Percentiles rank a stretch among this genome's conserved stretches.
phyloP scores from a whole-genome alignment of 2,113 vertebrate species.

The Malurus alboscapulatus region DNA sequence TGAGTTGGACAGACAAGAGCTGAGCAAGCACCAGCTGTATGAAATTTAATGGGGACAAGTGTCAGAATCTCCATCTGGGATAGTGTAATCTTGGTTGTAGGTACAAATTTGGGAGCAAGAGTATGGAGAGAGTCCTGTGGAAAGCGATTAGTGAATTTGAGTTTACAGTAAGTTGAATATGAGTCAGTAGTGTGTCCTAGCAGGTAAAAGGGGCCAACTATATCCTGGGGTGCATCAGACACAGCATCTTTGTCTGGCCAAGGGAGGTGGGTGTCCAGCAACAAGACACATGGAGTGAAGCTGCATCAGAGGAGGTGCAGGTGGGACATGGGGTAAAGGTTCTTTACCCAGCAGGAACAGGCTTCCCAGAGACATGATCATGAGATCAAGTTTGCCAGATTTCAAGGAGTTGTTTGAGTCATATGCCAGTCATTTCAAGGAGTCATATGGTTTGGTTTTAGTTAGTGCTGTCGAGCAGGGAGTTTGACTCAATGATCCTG shows the following conservation, averaged over 20 bases:
- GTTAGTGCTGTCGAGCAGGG: neutral
- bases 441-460: neutral
- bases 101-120: neutral
- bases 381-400: neutral
- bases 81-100: neutral
- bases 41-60: neutral
- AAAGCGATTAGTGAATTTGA: neutral
- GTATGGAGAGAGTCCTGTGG: accelerated
- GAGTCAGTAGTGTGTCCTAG: neutral
- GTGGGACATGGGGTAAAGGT: neutral
- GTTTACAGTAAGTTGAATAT: neutral
- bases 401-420: neutral
- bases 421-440: too few relatives aligned
- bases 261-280: neutral
- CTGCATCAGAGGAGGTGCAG: neutral
- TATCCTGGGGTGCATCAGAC: neutral
- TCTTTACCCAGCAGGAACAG: neutral
- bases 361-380: neutral
- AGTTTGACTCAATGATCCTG: neutral
- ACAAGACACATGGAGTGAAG: neutral
- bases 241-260: neutral
- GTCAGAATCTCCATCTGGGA: neutral
- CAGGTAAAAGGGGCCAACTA: neutral
- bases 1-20: neutral
- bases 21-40: neutral